phyloP scores from a whole-genome alignment of 2,888 invertebrate genomes.

The Zelleria hepariella region DNA sequence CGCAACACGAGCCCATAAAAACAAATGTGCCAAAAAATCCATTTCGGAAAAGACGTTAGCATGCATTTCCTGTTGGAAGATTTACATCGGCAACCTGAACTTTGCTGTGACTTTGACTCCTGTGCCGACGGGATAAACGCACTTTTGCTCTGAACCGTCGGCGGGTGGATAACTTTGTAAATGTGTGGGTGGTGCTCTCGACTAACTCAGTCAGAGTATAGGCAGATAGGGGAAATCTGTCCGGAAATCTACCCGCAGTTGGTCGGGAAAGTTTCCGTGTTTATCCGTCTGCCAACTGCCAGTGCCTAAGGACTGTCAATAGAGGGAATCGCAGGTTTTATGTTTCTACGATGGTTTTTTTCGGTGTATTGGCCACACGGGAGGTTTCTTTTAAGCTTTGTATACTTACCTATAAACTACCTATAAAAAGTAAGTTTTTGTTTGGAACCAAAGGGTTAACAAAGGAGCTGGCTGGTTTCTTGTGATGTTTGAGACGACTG shows the following conservation, averaged over 20 bases:
- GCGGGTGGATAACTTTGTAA: not conserved
- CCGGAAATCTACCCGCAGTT: constrained; percentile 39
- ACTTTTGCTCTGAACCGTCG: not conserved
- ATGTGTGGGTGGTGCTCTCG: not conserved
- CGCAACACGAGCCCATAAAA: constrained; percentile 22
- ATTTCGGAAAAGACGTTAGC: constrained; percentile 1
- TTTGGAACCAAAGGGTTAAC: too few relatives aligned
- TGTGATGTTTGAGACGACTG: too few relatives aligned
- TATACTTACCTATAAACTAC: too few relatives aligned
- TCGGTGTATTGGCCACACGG: too few relatives aligned
- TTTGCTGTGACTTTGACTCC: not conserved
- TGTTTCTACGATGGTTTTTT: too few relatives aligned
- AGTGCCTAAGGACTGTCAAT: not conserved
- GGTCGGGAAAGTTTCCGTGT: constrained; percentile 28
- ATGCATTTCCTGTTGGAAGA: constrained; percentile 11
- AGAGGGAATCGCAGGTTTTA: not conserved
- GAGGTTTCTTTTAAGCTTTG: too few relatives aligned
- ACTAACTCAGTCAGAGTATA: constrained; percentile 5
- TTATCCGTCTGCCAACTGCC: constrained; percentile 20
- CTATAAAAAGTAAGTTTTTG: too few relatives aligned
- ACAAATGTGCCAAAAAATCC: constrained; percentile 14
- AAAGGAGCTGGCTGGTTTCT: too few relatives aligned
- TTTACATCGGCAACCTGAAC: not conserved
- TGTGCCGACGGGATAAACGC: not conserved
- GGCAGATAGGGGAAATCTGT: constrained; percentile 38